A percentile compares a stretch with the other conserved stretches of the same genome.
phyloP scores from a whole-genome alignment of 2,797 vertebrate genomes.

The Hyperoplus immaculatus region DNA sequence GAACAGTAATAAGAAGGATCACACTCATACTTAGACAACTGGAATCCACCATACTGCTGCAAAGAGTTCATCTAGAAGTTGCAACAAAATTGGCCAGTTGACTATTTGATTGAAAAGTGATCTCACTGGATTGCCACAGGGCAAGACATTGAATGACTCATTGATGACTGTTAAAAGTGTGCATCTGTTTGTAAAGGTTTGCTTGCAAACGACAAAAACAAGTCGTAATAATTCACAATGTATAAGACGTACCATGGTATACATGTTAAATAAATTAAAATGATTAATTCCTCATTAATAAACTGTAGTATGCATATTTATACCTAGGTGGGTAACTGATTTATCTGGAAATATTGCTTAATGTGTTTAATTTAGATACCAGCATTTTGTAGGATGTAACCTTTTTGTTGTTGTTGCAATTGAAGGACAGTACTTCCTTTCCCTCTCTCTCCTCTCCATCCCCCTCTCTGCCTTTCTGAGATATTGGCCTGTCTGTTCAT shows the following conservation, averaged over 20 bases:
- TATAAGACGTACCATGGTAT: not conserved
- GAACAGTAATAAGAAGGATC: not conserved
- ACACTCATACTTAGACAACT: not conserved
- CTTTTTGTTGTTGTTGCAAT: conserved; percentile 44
- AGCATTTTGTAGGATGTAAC: conserved; percentile 56
- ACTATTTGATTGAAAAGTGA: not conserved
- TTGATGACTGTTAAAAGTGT: not conserved
- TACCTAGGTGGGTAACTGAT: conserved; percentile 44
- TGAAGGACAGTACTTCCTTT: conserved; percentile 39
- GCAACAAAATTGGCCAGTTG: not conserved
- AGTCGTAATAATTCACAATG: not conserved
- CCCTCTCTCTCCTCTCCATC: conserved; percentile 12
- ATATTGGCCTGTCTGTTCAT: conserved; percentile 81
- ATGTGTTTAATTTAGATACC: conserved; percentile 61
- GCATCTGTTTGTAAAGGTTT: not conserved
- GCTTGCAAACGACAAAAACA: not conserved
- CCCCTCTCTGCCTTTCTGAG: conserved; percentile 60
- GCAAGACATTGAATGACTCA: not conserved
- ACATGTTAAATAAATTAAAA: conserved; percentile 29
- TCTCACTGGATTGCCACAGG: not conserved
- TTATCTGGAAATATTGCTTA: conserved; percentile 37
- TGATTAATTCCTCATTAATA: conserved; percentile 23
- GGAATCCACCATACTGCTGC: not conserved
- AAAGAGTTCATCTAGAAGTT: not conserved
- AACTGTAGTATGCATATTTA: conserved; percentile 16